These are phyloP conservation scores for Sebastes iracundus DNA, from an alignment of 2,797 vertebrate genomes.

Conservation along the genomic window DNA sequence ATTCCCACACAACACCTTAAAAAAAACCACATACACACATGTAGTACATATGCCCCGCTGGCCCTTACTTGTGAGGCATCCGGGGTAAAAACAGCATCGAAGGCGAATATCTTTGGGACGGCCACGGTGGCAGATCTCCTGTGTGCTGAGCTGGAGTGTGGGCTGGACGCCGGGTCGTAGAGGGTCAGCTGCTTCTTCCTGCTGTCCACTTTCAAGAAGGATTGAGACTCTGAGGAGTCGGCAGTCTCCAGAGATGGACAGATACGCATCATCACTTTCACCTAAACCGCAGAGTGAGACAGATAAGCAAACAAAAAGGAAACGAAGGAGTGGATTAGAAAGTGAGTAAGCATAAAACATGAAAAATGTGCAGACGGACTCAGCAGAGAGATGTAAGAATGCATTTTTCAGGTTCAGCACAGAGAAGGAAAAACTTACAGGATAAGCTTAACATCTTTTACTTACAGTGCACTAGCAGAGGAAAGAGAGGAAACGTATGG, in stretches of 20 bases:
- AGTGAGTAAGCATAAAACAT: conserved; percentile 1
- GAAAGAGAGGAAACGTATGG: not conserved
- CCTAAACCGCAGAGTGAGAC: conserved; percentile 80
- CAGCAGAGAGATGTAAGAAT: not conserved
- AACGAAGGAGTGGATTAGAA: conserved; percentile 4
- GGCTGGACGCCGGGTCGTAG: conserved; percentile 87
- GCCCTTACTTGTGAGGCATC: conserved; percentile 94
- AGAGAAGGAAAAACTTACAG: not conserved
- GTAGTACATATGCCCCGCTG: not conserved
- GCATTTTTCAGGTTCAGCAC: not conserved
- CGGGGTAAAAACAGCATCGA: conserved; percentile 95
- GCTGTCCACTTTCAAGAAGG: conserved; percentile 95
- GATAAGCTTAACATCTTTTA: not conserved
- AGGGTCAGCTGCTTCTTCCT: conserved; percentile 97
- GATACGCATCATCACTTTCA: conserved; percentile 98
- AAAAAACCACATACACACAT: conserved; percentile 27
- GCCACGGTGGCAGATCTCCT: conserved; percentile 85
- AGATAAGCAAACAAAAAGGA: not conserved
- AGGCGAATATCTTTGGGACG: conserved; percentile 96
- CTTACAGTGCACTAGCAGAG: not conserved
- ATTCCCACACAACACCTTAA: conserved; percentile 18
- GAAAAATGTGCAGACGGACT: not conserved
- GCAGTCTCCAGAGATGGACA: conserved; percentile 88
- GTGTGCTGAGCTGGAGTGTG: conserved; percentile 85
- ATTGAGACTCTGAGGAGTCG: conserved; percentile 91